Base-by-base conservation (phyloP, 2,113 vertebrate genomes). In the Phalacrocorax carbo region DNA sequence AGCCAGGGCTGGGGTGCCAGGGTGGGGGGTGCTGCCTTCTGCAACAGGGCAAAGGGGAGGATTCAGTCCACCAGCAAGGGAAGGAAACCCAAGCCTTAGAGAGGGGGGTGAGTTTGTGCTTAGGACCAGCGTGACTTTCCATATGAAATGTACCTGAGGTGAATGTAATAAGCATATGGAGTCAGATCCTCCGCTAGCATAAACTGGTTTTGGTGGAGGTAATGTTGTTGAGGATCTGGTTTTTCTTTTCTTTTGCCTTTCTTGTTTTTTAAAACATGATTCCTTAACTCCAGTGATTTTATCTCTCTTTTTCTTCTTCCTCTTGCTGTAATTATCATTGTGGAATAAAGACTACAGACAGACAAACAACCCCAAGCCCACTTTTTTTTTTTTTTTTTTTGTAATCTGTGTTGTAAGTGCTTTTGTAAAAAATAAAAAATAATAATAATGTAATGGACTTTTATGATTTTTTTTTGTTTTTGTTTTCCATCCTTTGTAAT, bases 371-470 rank as follows among this genome's bases (percentile, higher is more conserved):
- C 93, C 86, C 83, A 90, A 79, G 78, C 71, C 90, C 77, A 36
- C 61, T 52, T 48, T 82, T 81, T 78, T 88, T 60, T 78, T 88
- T n/a, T 60, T 38, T 38, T 65, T 93, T 96, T 96, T 93, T 32
- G 87, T 94, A 94, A 96, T 91, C 95, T 91, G 95, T 97, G 97
- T 96, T 96, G 96, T 97, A 96, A 97, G 96, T 97, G 95, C 94
- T 97, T 97, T 97, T 97, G 91, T 97, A 97, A 90, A 96, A 96
- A 95, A 93, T 26, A 58, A 93, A 95, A 93, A 93, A 88, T 48
- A 88, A 91, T 54, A 85, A 87, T 86, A 77, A 95, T 88, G 95
- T 94, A 75, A 97, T 57, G 80, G 86, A 96, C 92, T 93, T 96
- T 65, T 25, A 96, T 88, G 82, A 93, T 94, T 92, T 88, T 49